Conservation (phyloP, 1,140 invertebrate genomes). For the Pseudomyrmex flavicornis region DNA sequence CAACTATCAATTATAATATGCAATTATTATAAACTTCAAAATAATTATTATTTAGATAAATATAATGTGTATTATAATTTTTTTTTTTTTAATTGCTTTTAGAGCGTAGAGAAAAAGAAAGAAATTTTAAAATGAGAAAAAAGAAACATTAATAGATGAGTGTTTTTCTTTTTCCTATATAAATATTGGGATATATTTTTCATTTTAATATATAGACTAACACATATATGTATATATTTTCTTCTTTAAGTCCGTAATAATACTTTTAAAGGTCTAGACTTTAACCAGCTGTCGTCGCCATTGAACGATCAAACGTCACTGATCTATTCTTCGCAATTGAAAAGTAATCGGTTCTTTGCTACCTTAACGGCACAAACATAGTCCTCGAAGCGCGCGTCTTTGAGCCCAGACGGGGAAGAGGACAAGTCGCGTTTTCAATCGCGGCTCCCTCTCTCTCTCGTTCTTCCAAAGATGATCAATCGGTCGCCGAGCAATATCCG, state of each 20-base stretch:
- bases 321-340: neutral
- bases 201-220: too few relatives aligned
- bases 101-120: neutral
- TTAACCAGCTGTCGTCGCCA: neutral
- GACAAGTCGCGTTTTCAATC: constrained; percentile 61
- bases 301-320: constrained; percentile 23
- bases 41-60: too few relatives aligned
- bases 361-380: neutral
- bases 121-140: neutral
- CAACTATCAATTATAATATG: neutral
- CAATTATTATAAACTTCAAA: constrained; percentile 15
- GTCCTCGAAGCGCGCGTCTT: constrained; percentile 22
- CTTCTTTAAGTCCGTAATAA: neutral
- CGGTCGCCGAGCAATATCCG: constrained; percentile 45
- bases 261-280: neutral
- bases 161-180: too few relatives aligned
- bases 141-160: neutral
- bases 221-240: neutral
- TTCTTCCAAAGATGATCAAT: constrained; percentile 66
- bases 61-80: neutral
- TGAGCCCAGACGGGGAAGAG: neutral
- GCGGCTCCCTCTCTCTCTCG: constrained; percentile 3
- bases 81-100: neutral
- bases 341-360: constrained; percentile 2
- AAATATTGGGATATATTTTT: too few relatives aligned